These are phyloP conservation scores for Cephalotes varians DNA, from an alignment of 2,888 invertebrate genomes.

Conservation along the genomic window DNA sequence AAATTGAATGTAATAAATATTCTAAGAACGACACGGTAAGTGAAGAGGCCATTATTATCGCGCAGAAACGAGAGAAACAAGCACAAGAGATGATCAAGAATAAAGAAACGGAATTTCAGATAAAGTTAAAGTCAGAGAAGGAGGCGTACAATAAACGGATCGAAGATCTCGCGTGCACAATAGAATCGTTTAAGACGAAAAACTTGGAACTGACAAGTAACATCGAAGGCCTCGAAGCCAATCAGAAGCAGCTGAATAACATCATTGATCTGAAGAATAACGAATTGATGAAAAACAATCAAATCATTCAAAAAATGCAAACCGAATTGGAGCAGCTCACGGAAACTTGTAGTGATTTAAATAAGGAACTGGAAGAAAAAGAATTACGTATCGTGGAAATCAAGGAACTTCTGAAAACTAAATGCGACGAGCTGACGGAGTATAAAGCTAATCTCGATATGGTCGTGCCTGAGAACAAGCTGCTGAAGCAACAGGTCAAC, in stretches of 20 bases:
- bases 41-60: slow-evolving; percentile 74
- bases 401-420: slow-evolving; percentile 76
- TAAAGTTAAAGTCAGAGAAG: slow-evolving; percentile 72
- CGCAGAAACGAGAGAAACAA: slow-evolving; percentile 76
- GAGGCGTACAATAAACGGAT: slow-evolving; percentile 75
- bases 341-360: slow-evolving; percentile 83
- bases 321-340: slow-evolving; percentile 85
- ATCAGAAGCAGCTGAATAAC: slow-evolving; percentile 82
- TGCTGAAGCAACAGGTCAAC: slow-evolving; percentile 75
- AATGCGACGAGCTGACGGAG: slow-evolving; percentile 84
- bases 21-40: slow-evolving; percentile 53
- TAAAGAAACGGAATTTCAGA: slow-evolving; percentile 77
- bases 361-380: slow-evolving; percentile 83
- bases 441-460: slow-evolving; percentile 81
- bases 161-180: slow-evolving; percentile 68
- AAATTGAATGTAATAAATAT: slow-evolving; percentile 76
- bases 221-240: slow-evolving; percentile 78
- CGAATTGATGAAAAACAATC: slow-evolving; percentile 83
- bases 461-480: slow-evolving; percentile 78
- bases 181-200: slow-evolving; percentile 76
- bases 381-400: slow-evolving; percentile 83
- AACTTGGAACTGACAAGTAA: slow-evolving; percentile 77
- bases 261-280: slow-evolving; percentile 79
- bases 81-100: slow-evolving; percentile 68
- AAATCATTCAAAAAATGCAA: slow-evolving; percentile 84